phyloP scores from a whole-genome alignment of 2,113 vertebrate species.

The Stictonetta naevosa region DNA sequence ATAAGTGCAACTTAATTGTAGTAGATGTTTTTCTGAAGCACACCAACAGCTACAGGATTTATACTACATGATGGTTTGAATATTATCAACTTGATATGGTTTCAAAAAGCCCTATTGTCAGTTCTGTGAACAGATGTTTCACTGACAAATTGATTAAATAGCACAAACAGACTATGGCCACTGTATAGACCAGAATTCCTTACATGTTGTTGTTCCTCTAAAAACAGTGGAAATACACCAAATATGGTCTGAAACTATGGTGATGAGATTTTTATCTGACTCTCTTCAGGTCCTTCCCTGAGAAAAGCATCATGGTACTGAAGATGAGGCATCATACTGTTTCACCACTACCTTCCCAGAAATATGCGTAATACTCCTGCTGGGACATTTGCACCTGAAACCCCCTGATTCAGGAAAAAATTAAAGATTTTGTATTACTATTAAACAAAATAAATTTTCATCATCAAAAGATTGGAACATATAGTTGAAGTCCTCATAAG shows the following conservation, averaged over 20 bases:
- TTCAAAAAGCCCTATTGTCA: not conserved
- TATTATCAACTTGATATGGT: not conserved
- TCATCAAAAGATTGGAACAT: not conserved
- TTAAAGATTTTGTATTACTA: not conserved
- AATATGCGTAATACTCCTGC: not conserved
- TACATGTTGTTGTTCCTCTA: not conserved
- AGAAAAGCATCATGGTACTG: not conserved
- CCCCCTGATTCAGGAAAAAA: not conserved
- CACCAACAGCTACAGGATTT: not conserved
- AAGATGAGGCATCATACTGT: not conserved
- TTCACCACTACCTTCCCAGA: not conserved
- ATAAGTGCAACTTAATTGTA: not conserved
- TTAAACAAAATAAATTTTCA: not conserved
- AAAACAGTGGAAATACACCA: not conserved
- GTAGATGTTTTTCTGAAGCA: not conserved
- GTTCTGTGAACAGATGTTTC: not conserved
- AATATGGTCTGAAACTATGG: not conserved
- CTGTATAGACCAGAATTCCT: not conserved
- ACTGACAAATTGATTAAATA: not conserved
- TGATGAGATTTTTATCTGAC: not conserved
- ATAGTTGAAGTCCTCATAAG: not conserved
- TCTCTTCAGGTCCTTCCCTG: not conserved
- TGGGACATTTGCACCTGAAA: not conserved
- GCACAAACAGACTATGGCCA: not conserved
- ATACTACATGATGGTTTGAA: not conserved